Conservation (phyloP, 2,888 invertebrate genomes). For the Exocentrus adspersus region DNA sequence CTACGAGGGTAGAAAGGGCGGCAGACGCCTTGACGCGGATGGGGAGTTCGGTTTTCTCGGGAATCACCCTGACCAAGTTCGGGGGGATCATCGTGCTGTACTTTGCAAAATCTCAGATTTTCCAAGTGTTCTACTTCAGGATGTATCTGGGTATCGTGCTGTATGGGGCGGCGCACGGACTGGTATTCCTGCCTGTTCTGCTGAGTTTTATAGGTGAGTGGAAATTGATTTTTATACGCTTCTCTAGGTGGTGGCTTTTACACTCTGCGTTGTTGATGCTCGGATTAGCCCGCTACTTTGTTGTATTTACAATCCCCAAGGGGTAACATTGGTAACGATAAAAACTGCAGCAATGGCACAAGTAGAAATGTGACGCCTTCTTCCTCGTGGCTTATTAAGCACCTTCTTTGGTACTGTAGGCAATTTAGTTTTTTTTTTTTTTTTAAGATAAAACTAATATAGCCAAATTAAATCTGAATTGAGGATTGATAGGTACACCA, state of each 20-base stretch:
- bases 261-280: not conserved
- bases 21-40: slow-evolving; percentile 87
- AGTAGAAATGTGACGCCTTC: too few relatives aligned
- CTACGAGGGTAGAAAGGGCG: slow-evolving; percentile 79
- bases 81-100: slow-evolving; percentile 96
- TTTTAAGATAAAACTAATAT: too few relatives aligned
- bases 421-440: too few relatives aligned
- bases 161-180: slow-evolving; percentile 96
- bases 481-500: too few relatives aligned
- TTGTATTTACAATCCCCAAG: too few relatives aligned
- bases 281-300: not conserved
- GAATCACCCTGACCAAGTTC: slow-evolving; percentile 98
- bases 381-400: too few relatives aligned
- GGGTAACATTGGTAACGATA: too few relatives aligned
- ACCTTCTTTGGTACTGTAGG: too few relatives aligned
- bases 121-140: slow-evolving; percentile 67
- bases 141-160: slow-evolving; percentile 94
- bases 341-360: too few relatives aligned
- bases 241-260: slow-evolving; percentile 1
- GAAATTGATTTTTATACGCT: not conserved
- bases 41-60: slow-evolving; percentile 96
- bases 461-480: too few relatives aligned
- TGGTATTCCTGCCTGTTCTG: slow-evolving; percentile 96
- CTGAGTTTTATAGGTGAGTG: slow-evolving; percentile 94
- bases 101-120: slow-evolving; percentile 98